phyloP scores from a whole-genome alignment of 2,888 invertebrate species.

The Steinernema scapterisci region DNA sequence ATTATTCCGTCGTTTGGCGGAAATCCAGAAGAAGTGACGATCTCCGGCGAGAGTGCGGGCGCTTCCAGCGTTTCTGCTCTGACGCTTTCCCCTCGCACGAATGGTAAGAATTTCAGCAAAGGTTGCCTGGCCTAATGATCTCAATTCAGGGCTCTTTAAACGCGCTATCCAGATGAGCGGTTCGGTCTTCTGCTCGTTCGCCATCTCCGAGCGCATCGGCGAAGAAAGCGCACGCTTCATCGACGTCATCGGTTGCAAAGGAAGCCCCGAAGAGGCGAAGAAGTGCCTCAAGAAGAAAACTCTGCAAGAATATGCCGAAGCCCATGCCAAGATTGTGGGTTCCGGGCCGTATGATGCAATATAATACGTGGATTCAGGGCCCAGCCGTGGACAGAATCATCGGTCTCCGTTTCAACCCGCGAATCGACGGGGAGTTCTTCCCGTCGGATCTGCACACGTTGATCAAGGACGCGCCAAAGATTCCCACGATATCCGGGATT shows the following conservation, averaged over 20 bases:
- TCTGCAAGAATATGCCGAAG: constrained; percentile 18
- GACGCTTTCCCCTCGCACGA: constrained; percentile 36
- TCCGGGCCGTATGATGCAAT: neutral
- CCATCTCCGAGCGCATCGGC: constrained; percentile 1
- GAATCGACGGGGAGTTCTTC: constrained; percentile 14
- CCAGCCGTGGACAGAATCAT: constrained; percentile 10
- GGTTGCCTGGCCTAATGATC: neutral
- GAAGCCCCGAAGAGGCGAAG: constrained; percentile 12
- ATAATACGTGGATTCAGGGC: neutral
- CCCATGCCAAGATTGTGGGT: constrained; percentile 6
- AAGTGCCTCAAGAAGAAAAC: constrained; percentile 29
- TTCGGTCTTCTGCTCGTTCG: constrained; percentile 8
- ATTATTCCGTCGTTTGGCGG: constrained; percentile 39
- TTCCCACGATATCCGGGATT: constrained; percentile 9
- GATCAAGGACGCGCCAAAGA: constrained; percentile 21
- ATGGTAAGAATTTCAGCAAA: neutral
- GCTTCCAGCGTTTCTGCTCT: constrained; percentile 38
- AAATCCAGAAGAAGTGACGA: constrained; percentile 33
- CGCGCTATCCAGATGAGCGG: constrained; percentile 32
- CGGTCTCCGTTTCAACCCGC: constrained; percentile 13
- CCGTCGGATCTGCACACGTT: constrained; percentile 16
- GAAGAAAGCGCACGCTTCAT: neutral
- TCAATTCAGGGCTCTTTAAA: constrained; percentile 18
- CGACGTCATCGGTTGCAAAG: constrained; percentile 11
- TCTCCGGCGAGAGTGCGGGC: constrained; percentile 42